Percentiles rank a stretch among this genome's conserved stretches.
Conservation (phyloP, 2,888 invertebrate species). For the Drosophila austrosaltans region DNA sequence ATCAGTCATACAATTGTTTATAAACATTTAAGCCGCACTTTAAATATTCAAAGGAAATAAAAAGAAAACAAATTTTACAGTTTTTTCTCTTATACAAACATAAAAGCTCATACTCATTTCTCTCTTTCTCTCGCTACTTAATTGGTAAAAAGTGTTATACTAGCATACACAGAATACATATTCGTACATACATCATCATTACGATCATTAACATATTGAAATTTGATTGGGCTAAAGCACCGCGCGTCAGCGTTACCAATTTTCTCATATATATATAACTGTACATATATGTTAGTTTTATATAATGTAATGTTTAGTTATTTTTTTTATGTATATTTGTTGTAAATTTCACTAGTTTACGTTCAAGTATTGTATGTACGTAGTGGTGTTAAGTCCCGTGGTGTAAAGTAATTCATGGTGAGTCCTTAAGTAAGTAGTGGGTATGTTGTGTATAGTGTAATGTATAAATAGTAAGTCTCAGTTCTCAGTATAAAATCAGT, state of each 20-base stretch:
- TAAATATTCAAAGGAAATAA: slow-evolving; percentile 39
- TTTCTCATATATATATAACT: slow-evolving; percentile 6
- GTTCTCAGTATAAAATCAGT: slow-evolving; percentile 80
- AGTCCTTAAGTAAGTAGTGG: slow-evolving; percentile 64
- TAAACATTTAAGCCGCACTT: slow-evolving; percentile 58
- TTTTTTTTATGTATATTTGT: slow-evolving; percentile 47
- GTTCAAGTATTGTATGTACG: slow-evolving; percentile 46
- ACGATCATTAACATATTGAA: slow-evolving; percentile 14
- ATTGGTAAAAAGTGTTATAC: slow-evolving; percentile 34
- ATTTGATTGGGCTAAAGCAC: slow-evolving; percentile 58
- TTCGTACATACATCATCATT: slow-evolving; percentile 30
- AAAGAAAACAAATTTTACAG: slow-evolving; percentile 15
- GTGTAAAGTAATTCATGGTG: slow-evolving; percentile 44
- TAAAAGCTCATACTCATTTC: slow-evolving; percentile 24
- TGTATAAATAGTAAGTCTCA: slow-evolving; percentile 75
- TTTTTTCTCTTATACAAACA: slow-evolving; percentile 15
- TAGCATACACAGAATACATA: slow-evolving; percentile 35
- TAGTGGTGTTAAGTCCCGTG: slow-evolving; percentile 39
- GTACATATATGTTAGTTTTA: slow-evolving; percentile 23
- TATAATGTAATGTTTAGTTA: slow-evolving; percentile 39
- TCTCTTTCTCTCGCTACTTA: slow-evolving; percentile 34
- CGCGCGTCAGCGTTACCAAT: slow-evolving; percentile 71
- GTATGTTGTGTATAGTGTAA: slow-evolving; percentile 43
- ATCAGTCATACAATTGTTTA: slow-evolving; percentile 82
- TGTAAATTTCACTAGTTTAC: slow-evolving; percentile 73